phyloP scores from a whole-genome alignment of 2,888 invertebrate species.

The Tethea ocularis region DNA sequence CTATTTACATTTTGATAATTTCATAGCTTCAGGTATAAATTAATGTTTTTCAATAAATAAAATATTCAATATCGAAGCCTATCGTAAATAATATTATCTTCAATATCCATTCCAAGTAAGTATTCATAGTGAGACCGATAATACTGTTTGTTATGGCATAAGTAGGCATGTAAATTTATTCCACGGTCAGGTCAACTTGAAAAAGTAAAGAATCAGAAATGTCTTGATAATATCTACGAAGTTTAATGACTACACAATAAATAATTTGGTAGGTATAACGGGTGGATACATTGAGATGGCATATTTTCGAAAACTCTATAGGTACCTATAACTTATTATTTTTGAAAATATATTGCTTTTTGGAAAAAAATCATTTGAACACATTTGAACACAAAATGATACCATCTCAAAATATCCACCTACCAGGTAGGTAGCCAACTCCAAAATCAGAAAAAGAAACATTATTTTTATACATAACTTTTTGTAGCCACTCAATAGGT shows the following conservation, averaged over 20 bases:
- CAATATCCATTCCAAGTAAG: background rate
- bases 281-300: too few species aligned
- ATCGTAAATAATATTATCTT: conserved; percentile 1
- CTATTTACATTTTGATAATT: too few species aligned
- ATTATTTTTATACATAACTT: too few species aligned
- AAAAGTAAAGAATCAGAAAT: background rate
- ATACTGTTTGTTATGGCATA: background rate
- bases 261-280: background rate
- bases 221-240: background rate
- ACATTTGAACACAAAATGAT: too few species aligned
- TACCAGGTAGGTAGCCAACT: too few species aligned
- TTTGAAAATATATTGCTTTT: too few species aligned
- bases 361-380: too few species aligned
- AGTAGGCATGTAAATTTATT: background rate
- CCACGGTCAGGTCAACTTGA: background rate
- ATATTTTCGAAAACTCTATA: background rate
- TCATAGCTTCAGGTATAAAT: too few species aligned
- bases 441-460: too few species aligned
- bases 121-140: conserved; percentile 4
- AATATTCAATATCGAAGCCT: background rate
- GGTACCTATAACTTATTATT: background rate
- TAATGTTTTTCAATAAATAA: background rate
- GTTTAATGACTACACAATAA: background rate
- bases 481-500: background rate
- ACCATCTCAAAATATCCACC: too few species aligned